phyloP scores from a whole-genome alignment of 2,888 invertebrate genomes.

The Flexamia atlantica region DNA sequence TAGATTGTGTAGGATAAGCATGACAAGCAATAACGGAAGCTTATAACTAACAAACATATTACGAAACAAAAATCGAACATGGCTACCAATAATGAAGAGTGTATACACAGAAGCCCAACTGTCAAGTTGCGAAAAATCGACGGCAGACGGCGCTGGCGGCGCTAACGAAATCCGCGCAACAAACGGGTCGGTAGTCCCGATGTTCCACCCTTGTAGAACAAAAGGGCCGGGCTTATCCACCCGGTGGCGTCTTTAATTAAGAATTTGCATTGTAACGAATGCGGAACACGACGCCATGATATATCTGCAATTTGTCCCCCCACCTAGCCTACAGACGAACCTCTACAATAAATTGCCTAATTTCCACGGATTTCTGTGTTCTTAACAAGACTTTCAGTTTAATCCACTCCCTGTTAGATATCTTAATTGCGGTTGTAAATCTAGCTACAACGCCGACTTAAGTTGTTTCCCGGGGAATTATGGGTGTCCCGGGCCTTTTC shows the following conservation, averaged over 20 bases:
- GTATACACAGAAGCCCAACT: no score
- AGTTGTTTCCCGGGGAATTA: constrained; percentile 49
- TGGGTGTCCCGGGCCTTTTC: constrained; percentile 38
- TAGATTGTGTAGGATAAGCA: no score
- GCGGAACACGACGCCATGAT: constrained; percentile 62
- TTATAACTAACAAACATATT: no score
- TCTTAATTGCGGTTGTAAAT: constrained; percentile 57
- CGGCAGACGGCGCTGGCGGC: neutral
- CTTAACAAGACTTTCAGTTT: constrained; percentile 49
- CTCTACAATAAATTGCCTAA: constrained; percentile 61
- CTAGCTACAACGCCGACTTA: constrained; percentile 52
- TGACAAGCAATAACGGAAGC: no score
- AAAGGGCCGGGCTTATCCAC: constrained; percentile 57
- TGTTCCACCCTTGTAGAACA: constrained; percentile 56
- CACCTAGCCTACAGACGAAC: constrained; percentile 41
- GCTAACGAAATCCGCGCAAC: constrained; percentile 12
- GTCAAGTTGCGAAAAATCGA: neutral
- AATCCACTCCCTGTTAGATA: constrained; percentile 39
- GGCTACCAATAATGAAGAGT: no score
- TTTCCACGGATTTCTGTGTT: constrained; percentile 55
- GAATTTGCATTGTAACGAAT: constrained; percentile 70
- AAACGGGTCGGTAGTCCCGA: constrained; percentile 37
- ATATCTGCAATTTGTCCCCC: constrained; percentile 62
- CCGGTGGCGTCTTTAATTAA: constrained; percentile 68
- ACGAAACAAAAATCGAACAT: no score